phyloP scores from a whole-genome alignment of 2,888 invertebrate species.

The Dicyrtomina minuta region DNA sequence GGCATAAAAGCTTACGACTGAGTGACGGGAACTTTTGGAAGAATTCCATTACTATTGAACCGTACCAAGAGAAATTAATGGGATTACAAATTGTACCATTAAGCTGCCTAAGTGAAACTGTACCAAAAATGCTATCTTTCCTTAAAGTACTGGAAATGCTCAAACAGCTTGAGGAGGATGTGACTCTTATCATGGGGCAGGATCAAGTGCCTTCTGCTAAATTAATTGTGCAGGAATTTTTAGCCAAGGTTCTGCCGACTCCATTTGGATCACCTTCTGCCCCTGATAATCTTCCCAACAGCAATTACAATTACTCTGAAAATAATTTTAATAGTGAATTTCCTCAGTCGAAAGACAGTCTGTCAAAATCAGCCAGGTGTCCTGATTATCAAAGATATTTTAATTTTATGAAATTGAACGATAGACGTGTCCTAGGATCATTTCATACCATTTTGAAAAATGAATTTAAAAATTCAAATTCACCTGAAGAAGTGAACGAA shows the following conservation, averaged over 20 bases:
- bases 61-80: constrained; percentile 17
- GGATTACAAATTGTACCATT: constrained; percentile 18
- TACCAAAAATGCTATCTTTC: constrained; percentile 33
- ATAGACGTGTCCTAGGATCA: neutral
- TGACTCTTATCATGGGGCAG: constrained; percentile 2
- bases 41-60: constrained; percentile 35
- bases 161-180: constrained; percentile 40
- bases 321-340: no score
- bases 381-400: constrained; percentile 17
- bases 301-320: neutral
- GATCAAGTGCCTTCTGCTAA: constrained; percentile 29
- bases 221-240: constrained; percentile 32
- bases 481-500: no score
- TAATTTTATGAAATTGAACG: constrained; percentile 1
- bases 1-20: neutral
- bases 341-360: no score
- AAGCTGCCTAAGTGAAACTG: constrained; percentile 20
- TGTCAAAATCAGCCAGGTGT: neutral
- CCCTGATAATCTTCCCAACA: neutral
- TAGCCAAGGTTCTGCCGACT: constrained; percentile 21
- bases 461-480: neutral
- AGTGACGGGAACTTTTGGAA: constrained; percentile 43
- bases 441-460: constrained; percentile 6
- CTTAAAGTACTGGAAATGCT: constrained; percentile 44
- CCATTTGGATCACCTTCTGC: no score